Conservation (phyloP, 2,888 invertebrate species). For the Xylota segnis region DNA sequence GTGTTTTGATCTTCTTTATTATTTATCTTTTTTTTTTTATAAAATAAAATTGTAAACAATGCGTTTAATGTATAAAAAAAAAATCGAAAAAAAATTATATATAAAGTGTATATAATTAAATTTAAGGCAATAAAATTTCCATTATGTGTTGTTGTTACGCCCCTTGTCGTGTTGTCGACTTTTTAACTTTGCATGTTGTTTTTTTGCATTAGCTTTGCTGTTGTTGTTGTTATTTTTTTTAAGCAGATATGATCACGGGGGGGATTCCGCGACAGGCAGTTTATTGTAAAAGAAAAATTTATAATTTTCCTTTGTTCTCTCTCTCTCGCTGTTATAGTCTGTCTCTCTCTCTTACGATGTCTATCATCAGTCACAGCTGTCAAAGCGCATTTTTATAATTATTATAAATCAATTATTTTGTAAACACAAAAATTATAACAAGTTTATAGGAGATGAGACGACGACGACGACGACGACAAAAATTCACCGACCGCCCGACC, state of each 20-base stretch:
- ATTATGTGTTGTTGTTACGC: constrained; percentile 30
- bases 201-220: constrained; percentile 29
- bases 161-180: constrained; percentile 34
- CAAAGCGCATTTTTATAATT: constrained; percentile 59
- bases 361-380: constrained; percentile 58
- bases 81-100: constrained; percentile 20
- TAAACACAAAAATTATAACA: constrained; percentile 21
- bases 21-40: constrained; percentile 26
- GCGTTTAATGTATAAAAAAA: constrained; percentile 39
- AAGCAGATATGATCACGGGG: background rate
- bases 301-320: background rate
- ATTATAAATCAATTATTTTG: constrained; percentile 16
- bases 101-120: constrained; percentile 42
- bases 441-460: constrained; percentile 11
- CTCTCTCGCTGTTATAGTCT: background rate
- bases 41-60: constrained; percentile 44
- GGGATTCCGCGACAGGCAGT: constrained; percentile 35
- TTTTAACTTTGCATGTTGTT: constrained; percentile 20
- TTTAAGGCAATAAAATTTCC: constrained; percentile 55
- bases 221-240: too few species aligned
- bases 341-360: constrained; percentile 14
- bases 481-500: constrained; percentile 17
- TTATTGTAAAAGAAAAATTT: background rate
- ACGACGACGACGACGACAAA: constrained; percentile 13
- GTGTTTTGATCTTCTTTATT: too few species aligned